Base-by-base conservation (phyloP, 1,140 invertebrate species). In the Gonatopus flavifemur region DNA sequence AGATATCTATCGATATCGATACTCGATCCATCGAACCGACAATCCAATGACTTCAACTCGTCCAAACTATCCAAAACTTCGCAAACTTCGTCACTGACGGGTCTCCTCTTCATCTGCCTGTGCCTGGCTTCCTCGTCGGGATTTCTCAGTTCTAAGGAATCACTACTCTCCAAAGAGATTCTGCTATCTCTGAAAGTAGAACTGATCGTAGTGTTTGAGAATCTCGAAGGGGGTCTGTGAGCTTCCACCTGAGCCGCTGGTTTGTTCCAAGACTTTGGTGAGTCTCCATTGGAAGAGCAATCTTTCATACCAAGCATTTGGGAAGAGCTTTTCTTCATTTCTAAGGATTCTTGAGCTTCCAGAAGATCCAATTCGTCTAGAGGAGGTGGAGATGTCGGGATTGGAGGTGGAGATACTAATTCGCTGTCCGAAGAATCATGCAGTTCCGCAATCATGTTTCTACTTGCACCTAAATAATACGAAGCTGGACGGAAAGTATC, bases 401-500 rank as follows among this genome's bases (percentile, higher is more conserved):
- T 87, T 0, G 89, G 88, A n/a, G 89, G 89, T 5, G 90, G 88
- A 1, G 88, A 86, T 8, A 90, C 81, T 24, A 90, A 77, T 64
- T 93, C 90, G 64, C 87, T 90, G 60, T 92, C 90, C 7, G 88
- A 91, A 49, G 89, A 91, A 63, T 92, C 88, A 49, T 86, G 86
- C 47, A 85, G 78, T 57, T 88, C 86, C 3, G 84, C 78, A 20
- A 83, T 78, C 33, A 78, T 71, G 41, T 74, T 80, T 63, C 80
- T 77, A 69, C 79, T 85, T 0, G 80, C 80, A 21, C 88, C 86
- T 31, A 93, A 66, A 64, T 93, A 94, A 64, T 93, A 93, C 0
- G 90, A 93, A 1, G 90, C 90, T 1, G 91, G 91, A 56, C 90
- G 78, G 59, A 93, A 94, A 1, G 88, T 91, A 66, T 93, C 91